These are phyloP conservation scores for Phoenicopterus ruber DNA, from an alignment of 2,113 vertebrate species.

Conservation along the genomic window DNA sequence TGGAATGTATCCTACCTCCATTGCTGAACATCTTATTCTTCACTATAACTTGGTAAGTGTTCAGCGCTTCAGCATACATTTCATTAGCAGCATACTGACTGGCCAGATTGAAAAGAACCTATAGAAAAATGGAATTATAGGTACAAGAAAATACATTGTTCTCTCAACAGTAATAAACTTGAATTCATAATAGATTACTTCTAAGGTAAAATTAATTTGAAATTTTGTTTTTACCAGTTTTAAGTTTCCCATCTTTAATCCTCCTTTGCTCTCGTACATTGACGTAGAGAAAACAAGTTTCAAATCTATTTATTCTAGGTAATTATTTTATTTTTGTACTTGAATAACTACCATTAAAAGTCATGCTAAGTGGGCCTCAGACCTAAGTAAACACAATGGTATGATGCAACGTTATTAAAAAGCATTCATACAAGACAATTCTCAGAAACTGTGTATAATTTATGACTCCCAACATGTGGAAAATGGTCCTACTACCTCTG, in stretches of 20 bases:
- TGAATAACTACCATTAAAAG: neutral
- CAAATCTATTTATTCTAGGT: neutral
- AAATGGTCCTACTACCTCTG: neutral
- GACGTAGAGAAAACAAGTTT: neutral
- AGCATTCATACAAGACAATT: neutral
- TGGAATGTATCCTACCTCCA: constrained; percentile 79
- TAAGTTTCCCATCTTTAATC: neutral
- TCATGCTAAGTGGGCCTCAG: neutral
- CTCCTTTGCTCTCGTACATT: neutral
- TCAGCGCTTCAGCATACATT: constrained; percentile 94
- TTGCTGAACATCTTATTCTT: constrained; percentile 97
- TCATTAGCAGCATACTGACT: constrained; percentile 94
- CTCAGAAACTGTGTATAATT: neutral
- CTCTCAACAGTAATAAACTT: neutral
- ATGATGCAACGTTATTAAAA: neutral
- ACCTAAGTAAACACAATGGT: neutral
- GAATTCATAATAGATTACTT: neutral
- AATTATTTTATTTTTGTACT: neutral
- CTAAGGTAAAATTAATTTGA: no score
- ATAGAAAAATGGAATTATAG: neutral
- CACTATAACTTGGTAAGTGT: constrained; percentile 94
- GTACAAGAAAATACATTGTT: neutral
- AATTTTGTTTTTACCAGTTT: neutral
- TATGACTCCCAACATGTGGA: neutral
- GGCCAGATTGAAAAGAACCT: constrained; percentile 96